Percentiles rank a stretch among this genome's conserved stretches.
These are phyloP conservation scores for Neoitamus cyanurus DNA, from an alignment of 2,888 invertebrate genomes.

Conservation along the genomic window DNA sequence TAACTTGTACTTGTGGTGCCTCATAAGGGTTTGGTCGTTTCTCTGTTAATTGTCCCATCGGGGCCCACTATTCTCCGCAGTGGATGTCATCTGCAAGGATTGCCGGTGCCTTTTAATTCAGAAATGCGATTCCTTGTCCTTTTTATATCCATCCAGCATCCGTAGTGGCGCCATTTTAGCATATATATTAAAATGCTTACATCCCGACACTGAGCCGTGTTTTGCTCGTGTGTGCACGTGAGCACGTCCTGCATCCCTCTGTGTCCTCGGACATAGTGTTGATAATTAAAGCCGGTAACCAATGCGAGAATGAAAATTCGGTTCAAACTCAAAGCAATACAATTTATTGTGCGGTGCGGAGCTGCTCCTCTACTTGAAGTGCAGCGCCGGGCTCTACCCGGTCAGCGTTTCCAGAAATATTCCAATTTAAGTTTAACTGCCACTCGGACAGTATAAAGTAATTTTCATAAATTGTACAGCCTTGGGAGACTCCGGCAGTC, in stretches of 20 bases:
- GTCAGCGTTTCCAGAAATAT: conserved; percentile 46
- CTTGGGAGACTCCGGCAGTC: conserved; percentile 26
- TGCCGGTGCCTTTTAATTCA: conserved; percentile 26
- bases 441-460: conserved; percentile 53
- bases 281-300: conserved; percentile 38
- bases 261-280: neutral
- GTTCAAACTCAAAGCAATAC: conserved; percentile 34
- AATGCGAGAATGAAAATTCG: conserved; percentile 36
- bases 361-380: conserved; percentile 24
- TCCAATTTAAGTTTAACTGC: conserved; percentile 54
- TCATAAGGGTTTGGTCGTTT: conserved; percentile 22
- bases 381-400: neutral
- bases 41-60: conserved; percentile 39
- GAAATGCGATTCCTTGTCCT: conserved; percentile 42
- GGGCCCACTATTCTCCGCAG: neutral
- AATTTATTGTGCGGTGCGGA: conserved; percentile 34
- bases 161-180: conserved; percentile 2
- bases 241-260: neutral
- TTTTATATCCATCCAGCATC: conserved; percentile 21
- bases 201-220: neutral
- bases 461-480: conserved; percentile 54
- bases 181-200: conserved; percentile 12
- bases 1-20: conserved; percentile 24
- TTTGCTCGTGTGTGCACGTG: neutral
- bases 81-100: conserved; percentile 40